Conservation (phyloP, 2,797 vertebrate genomes). For the Cyclopterus lumpus region DNA sequence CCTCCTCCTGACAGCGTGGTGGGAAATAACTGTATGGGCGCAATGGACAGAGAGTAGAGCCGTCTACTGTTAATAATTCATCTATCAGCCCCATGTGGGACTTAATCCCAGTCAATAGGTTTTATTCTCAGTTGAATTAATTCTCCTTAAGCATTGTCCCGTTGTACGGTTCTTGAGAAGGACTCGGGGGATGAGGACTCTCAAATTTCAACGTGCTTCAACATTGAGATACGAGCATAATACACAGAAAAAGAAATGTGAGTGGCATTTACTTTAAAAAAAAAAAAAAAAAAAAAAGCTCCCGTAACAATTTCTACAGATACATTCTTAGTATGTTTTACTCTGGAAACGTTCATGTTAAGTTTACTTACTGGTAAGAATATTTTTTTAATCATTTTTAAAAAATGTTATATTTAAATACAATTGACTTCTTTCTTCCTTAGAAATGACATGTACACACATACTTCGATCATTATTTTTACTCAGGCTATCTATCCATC, state of each 20-base stretch:
- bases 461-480: no score
- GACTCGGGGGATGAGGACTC: conserved; percentile 30
- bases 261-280: not conserved
- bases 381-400: no score
- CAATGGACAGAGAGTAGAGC: conserved; percentile 18
- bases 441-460: no score
- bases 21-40: conserved; percentile 18
- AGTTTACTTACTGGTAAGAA: not conserved
- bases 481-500: no score
- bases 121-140: conserved; percentile 66
- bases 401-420: not conserved
- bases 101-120: conserved; percentile 58
- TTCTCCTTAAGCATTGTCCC: conserved; percentile 66
- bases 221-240: conserved; percentile 26
- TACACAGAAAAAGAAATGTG: not conserved
- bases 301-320: not conserved
- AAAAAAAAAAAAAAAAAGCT: not conserved
- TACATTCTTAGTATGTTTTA: not conserved
- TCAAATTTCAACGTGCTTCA: conserved; percentile 49
- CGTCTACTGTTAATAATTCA: conserved; percentile 58
- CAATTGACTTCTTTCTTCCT: not conserved
- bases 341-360: not conserved
- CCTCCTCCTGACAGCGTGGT: conserved; percentile 16
- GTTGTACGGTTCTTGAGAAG: conserved; percentile 29
- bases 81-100: conserved; percentile 37